A percentile compares a stretch with the other conserved stretches of the same genome.
Conservation (phyloP, 1,140 invertebrate species). For the Diploscapter pachys region DNA sequence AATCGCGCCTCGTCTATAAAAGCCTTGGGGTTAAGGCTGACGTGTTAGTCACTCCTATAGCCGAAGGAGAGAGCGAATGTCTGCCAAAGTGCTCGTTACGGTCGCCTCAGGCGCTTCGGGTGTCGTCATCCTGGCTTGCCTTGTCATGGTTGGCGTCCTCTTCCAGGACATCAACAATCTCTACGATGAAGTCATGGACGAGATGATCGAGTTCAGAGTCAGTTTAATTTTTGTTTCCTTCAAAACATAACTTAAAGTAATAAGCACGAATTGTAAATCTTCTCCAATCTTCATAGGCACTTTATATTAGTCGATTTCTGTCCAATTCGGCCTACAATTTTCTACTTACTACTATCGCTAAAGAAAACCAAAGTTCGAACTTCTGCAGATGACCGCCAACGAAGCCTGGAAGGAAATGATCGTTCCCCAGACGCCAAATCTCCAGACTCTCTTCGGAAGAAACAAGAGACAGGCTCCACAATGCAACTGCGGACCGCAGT, state of each 20-base stretch:
- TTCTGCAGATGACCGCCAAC: slow-evolving; percentile 27
- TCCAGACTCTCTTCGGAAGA: slow-evolving; percentile 26
- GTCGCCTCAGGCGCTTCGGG: slow-evolving; percentile 30
- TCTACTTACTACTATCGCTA: no score
- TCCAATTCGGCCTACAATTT: no score
- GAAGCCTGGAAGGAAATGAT: slow-evolving; percentile 36
- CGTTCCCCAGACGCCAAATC: slow-evolving; percentile 12
- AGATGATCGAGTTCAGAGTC: slow-evolving; percentile 45
- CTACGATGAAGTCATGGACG: slow-evolving; percentile 41
- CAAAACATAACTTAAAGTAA: no score
- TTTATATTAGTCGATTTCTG: no score
- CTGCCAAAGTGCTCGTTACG: slow-evolving; percentile 33
- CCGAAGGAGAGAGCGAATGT: slow-evolving; percentile 8
- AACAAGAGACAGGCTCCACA: slow-evolving; percentile 29
- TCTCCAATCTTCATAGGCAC: no score
- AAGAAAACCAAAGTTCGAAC: no score
- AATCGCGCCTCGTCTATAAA: no score
- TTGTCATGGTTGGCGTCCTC: slow-evolving; percentile 36
- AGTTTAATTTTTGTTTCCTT: neutral
- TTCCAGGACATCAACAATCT: slow-evolving; percentile 44
- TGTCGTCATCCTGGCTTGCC: slow-evolving; percentile 35
- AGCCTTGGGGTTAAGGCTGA: no score
- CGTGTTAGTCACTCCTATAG: no score
- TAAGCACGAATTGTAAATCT: no score
- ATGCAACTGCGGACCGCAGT: slow-evolving; percentile 32